Evolutionary conservation across 2,888 invertebrate genomes (phyloP), one percentile per base, ranked within the genome.

Genomic region (Hemicrepidius hirtus): DNA sequence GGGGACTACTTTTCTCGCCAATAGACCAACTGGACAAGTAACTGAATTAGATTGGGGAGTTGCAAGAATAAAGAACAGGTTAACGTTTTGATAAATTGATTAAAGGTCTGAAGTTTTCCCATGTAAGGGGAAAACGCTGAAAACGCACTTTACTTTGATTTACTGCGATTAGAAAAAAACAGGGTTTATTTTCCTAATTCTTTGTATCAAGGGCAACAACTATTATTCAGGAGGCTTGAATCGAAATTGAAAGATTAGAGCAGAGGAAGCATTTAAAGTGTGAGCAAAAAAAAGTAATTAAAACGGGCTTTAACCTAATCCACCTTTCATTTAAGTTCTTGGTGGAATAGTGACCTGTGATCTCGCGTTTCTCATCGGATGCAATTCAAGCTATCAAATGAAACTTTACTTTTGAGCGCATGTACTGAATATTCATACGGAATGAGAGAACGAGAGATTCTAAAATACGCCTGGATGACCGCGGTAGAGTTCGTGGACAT

Each of bases 391-490:
- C 75, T 69, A 75, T 75, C 75, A 75, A 75, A 75, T 75, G 75
- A 78, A 78, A 78, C 75, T 78, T 77, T 76, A 75, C 76, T 77
- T 78, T 75, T 74, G 73, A 75, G 70, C 53, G 68, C 73, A 74
- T 74, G 71, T 63, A 66, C 75, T 78, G 76, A 78, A 78, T 78
- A 77, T 78, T 77, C 77, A 78, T 73, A 55, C 68, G 40, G 49
- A 69, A 35, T 35, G 50, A 28, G 40, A 68, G 40, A 24, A 21
- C 32, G 67, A 49, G 68, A 49, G 44, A 63, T 68, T 69, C 60
- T 60, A 40, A 41, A 72, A 68, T 64, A 69, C 59, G 68, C 59
- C 53, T 41, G 68, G 64, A 68, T 68, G 73, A 73, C 73, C 73
- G 63, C 66, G 49, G 37, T 63, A 49, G 63, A 72, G 63, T 72